Conservation (phyloP, 1,140 invertebrate genomes). For the Drosophila seguyi region DNA sequence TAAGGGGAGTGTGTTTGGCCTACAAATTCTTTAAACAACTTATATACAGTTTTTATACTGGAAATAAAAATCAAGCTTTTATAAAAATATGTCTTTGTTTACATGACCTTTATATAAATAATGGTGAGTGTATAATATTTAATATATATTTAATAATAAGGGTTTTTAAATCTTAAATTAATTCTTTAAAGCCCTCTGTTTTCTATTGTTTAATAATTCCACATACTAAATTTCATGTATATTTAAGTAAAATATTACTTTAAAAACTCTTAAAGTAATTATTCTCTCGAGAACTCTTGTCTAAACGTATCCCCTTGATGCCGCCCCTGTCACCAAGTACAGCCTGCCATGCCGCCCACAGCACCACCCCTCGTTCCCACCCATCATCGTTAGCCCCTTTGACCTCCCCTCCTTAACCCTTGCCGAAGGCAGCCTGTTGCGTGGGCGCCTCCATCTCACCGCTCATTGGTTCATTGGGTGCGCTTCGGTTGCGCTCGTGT, state of each 20-base stretch:
- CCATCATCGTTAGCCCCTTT: not conserved
- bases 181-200: not conserved
- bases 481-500: conserved; percentile 37
- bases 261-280: not conserved
- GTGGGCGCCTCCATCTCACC: conserved; percentile 48
- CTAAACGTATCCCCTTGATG: not conserved
- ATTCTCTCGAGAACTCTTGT: not conserved
- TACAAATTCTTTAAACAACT: too few relatives aligned
- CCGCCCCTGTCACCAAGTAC: conserved; percentile 8
- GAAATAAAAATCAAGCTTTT: not conserved
- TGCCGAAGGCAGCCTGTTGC: conserved; percentile 60
- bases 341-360: conserved; percentile 11
- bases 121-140: not conserved
- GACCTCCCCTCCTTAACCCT: not conserved
- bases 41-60: not conserved
- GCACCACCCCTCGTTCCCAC: not conserved
- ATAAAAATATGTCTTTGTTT: too few relatives aligned
- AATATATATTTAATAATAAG: not conserved
- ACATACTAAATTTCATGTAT: not conserved
- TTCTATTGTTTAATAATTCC: too few relatives aligned
- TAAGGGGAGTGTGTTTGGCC: not conserved
- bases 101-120: not conserved
- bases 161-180: too few relatives aligned
- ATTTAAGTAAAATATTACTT: too few relatives aligned
- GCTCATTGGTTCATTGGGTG: conserved; percentile 62